Base-by-base conservation (phyloP, 2,797 vertebrate species). In the Epinephelus malabaricus region DNA sequence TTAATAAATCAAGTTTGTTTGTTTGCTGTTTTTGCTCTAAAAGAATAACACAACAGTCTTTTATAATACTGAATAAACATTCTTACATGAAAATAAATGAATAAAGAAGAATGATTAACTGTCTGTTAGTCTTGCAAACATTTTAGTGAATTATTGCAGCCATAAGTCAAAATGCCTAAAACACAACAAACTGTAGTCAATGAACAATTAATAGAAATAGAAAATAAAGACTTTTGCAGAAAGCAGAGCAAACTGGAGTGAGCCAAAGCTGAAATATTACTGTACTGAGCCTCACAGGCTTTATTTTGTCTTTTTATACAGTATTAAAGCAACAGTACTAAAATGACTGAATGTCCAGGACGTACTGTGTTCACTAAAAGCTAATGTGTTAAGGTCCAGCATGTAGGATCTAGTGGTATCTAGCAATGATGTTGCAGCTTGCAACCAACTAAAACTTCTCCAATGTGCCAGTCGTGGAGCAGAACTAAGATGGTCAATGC, bases 121-220 rank as follows among this genome's bases (percentile, higher is more conserved):
- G 13, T 40, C 27, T 63, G 17, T 69, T 60, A 73, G 63, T 21
- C 9, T 19, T 50, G 46, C 19, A 68, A 49, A 60, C 17, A 47
- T n/a, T 54, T 58, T 30, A 15, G 34, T 38, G n/a, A 64, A 14
- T 72, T 23, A 58, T 55, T 56, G 27, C 18, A 55, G 40, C 25
- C 19, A 51, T 76, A 45, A 38, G 2, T 76, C 53, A 62, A 53
- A 63, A n/a, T 55, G 50, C 59, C 25, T 68, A n/a, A 38, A 58
- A 30, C n/a, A 55, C 34, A 61, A 40, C 43, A 56, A 38, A 54
- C 12, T 70, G 43, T 5, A n/a, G 43, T 27, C 7, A 21, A 64
- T 19, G 56, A 68, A 60, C 34, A 47, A 65, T 40, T 55, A 53
- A 53, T 38, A 68, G 40, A 69, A 75, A 43, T n/a, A 55, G 10